Base-by-base conservation (phyloP, 2,888 invertebrate genomes). In the Drosophila recens region DNA sequence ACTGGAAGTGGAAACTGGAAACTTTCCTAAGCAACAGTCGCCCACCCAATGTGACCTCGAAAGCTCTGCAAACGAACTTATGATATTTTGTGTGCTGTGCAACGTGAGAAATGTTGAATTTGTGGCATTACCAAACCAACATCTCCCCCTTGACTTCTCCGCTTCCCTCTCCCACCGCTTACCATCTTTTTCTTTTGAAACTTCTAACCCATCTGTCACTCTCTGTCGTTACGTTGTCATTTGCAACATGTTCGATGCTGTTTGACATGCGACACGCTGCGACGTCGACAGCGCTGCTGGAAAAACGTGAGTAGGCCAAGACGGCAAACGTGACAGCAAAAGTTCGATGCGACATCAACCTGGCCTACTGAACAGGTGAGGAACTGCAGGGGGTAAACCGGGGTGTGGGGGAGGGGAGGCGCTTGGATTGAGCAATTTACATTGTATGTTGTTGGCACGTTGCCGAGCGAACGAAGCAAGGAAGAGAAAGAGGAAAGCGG, bases 321-420 rank as follows among this genome's bases (percentile, higher is more conserved):
- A 42, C 53, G 63, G 66, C 72, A 87, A 84, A 84, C 84, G 84
- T 87, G 84, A 84, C 84, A 66, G 72, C 78, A 8, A 30, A 82
- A 66, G 82, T 81, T 87, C 71, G 87, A 84, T 75, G 68, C 58
- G 67, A 75, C 81, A 72, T 52, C 64, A 46, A 49, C 46, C 73
- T 86, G 83, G 87, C 87, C 84, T 84, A 87, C 74, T 84, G 75
- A 87, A 63, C 84, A 67, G 53, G 71, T 68, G 61, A 67, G 79
- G 67, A 33, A 15, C 6, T 46, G n/a, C 4, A 27, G 13, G 33
- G 61, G 36, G 13, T 36, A 5, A 27, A 27, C 8, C 8, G 57
- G 30, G 38, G 17, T 4, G 45, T 38, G 0, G 34, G 33, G 1
- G 15, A 6, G 8, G 9, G 8, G 20, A 8, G 30, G 36, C 17